Evolutionary conservation across 2,888 invertebrate species (phyloP).

Genomic region (Bombylius discolor): DNA sequence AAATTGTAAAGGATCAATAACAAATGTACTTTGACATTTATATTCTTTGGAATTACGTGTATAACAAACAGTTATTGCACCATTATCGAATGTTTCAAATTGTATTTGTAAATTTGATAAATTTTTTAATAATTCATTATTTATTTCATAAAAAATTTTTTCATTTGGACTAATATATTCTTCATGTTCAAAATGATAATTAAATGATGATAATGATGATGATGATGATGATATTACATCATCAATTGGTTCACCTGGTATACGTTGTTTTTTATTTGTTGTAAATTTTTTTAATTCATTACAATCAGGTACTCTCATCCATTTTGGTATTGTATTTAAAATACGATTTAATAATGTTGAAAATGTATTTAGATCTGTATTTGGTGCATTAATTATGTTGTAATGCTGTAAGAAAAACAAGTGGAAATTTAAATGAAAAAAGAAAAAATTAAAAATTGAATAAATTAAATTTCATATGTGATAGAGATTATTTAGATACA

Average conservation of each 20-base stretch:
- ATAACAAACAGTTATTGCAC: slow-evolving; percentile 44
- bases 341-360: background rate
- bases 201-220: background rate
- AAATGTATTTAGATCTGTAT: slow-evolving; percentile 3
- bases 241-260: background rate
- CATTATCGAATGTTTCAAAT: slow-evolving; percentile 44
- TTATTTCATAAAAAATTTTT: slow-evolving; percentile 41
- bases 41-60: slow-evolving; percentile 37
- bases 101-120: slow-evolving; percentile 22
- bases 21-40: slow-evolving; percentile 40
- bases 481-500: background rate
- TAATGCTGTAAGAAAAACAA: slow-evolving; percentile 5
- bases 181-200: slow-evolving; percentile 38
- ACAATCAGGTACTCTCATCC: slow-evolving; percentile 28
- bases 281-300: background rate
- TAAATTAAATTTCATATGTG: too few species aligned
- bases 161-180: slow-evolving; percentile 45
- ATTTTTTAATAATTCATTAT: slow-evolving; percentile 37
- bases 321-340: slow-evolving; percentile 21
- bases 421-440: background rate
- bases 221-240: background rate
- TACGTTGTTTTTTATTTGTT: background rate
- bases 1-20: slow-evolving; percentile 37
- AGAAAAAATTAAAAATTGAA: background rate
- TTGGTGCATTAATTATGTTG: slow-evolving; percentile 5